Conservation (phyloP, 2,888 invertebrate species). For the Hydroisotoma schaefferi region DNA sequence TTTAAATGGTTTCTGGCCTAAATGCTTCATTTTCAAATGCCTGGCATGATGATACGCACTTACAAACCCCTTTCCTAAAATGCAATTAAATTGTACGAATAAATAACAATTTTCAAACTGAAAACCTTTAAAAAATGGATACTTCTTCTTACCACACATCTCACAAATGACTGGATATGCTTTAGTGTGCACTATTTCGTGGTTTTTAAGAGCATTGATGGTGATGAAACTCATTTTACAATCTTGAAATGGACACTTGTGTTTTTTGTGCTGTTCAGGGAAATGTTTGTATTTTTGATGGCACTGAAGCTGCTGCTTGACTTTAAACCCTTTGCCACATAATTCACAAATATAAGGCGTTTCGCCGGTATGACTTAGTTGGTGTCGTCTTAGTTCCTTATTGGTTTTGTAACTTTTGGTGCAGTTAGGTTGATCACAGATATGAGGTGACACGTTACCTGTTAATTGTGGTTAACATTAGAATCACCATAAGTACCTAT, state of each 20-base stretch:
- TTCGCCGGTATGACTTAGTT: neutral
- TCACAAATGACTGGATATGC: constrained; percentile 16
- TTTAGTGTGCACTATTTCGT: constrained; percentile 19
- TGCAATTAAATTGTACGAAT: neutral
- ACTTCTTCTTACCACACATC: constrained; percentile 16
- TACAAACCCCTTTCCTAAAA: neutral
- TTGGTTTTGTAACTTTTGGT: neutral
- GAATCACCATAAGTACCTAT: no score
- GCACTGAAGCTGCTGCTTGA: neutral
- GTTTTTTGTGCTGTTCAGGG: neutral
- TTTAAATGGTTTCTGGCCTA: constrained; percentile 7
- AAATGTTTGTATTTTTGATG: neutral
- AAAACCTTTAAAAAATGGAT: neutral
- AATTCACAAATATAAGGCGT: neutral
- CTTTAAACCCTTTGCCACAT: neutral
- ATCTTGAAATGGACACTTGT: neutral
- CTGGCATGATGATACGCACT: neutral
- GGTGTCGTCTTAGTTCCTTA: neutral
- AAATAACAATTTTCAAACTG: neutral
- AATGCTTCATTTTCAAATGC: neutral
- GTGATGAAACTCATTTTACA: neutral
- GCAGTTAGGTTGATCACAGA: neutral
- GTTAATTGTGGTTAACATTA: no score
- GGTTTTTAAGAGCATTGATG: constrained; percentile 8
- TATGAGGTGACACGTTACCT: no score